Evolutionary conservation across 2,113 vertebrate genomes (phyloP), one percentile per base, ranked within the genome.

Genomic region (Dasyurus viverrinus): DNA sequence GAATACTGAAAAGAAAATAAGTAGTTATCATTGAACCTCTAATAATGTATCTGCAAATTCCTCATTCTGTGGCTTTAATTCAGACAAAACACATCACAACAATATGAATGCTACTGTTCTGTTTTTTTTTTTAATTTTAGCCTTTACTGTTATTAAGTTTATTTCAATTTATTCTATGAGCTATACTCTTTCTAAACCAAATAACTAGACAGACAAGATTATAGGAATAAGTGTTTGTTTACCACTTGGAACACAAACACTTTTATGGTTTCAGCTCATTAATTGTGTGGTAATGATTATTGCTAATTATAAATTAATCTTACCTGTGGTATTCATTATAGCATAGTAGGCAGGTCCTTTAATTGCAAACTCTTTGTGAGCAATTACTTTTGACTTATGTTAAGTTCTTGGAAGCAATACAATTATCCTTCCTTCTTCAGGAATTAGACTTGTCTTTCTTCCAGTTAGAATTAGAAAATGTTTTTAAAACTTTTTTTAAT

Each of bases 41-140:
- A 23, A 53, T 90, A 55, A 91, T 91, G 6, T 60, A 12, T 76
- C 22, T 55, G 22, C 30, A 30, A 7, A 50, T 54, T 89, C 27
- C 30, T 36, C 42, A 91, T 50, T 50, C 30, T 89, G 23, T 90
- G 90, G 52, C 68, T 48, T 48, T 94, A 95, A 89, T 76, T 91
- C 84, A 91, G 19, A n/a, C 27, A 54, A 55, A 76, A 0, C 24
- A 16, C 68, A 53, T 53, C 46, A 53, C 90, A 53, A 55, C 68
- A 92, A 46, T n/a, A 25, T 84, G 76, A 46, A 92, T 84, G 0
- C 9, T 52, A 90, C 53, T 90, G 11, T 53, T 76, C 93, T 68
- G 68, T n/a, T 54, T 53, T 46, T 50, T 89, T 68, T 47, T 93
- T 57, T n/a, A 47, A 47, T 48, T 48, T 48, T 48, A 48, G 50